Conservation (phyloP, 2,888 invertebrate genomes). For the Pammene fasciana region DNA sequence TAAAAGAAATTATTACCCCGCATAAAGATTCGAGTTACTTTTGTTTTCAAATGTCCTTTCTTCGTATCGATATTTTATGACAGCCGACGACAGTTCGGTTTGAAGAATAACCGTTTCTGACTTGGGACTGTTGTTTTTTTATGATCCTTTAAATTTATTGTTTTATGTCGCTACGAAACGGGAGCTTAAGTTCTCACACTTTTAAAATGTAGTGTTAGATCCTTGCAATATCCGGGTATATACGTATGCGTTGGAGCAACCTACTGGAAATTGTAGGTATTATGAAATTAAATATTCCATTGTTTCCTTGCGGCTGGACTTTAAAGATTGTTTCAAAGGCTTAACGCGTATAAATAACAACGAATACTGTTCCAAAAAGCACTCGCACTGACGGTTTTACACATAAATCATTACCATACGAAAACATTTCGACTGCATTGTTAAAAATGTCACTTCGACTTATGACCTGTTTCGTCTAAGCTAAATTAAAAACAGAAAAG, state of each 20-base stretch:
- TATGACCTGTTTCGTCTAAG: constrained; percentile 80
- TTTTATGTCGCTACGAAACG: constrained; percentile 23
- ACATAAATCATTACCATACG: constrained; percentile 83
- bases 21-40: constrained; percentile 65
- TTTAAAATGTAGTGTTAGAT: constrained; percentile 17
- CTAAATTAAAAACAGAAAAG: constrained; percentile 72
- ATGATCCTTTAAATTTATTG: constrained; percentile 45
- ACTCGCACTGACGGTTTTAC: constrained; percentile 69
- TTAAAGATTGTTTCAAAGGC: constrained; percentile 62
- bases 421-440: constrained; percentile 81
- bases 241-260: not conserved
- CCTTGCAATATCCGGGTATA: not conserved
- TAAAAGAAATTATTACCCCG: constrained; percentile 59
- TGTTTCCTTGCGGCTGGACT: constrained; percentile 62
- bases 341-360: constrained; percentile 67
- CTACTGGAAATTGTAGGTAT: constrained; percentile 31
- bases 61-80: constrained; percentile 56
- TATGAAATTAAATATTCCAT: constrained; percentile 62
- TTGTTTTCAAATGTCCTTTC: constrained; percentile 63
- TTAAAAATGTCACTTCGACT: constrained; percentile 82
- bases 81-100: constrained; percentile 63
- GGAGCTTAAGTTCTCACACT: constrained; percentile 33
- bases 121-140: constrained; percentile 52
- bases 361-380: constrained; percentile 68
- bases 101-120: constrained; percentile 57